Evolutionary conservation across 2,888 invertebrate species (phyloP).

Genomic region (Siphlonurus alternatus): DNA sequence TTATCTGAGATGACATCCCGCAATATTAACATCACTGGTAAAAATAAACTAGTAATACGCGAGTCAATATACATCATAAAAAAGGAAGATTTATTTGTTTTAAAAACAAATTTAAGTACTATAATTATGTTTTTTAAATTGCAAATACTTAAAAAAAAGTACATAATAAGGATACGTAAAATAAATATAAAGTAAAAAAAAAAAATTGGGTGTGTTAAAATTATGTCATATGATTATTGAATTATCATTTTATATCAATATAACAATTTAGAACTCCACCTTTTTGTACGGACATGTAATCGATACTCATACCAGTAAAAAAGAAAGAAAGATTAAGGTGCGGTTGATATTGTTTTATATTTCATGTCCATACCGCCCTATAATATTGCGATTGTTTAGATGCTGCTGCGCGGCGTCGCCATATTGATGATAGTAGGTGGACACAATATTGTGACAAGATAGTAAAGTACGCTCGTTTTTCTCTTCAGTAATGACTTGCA

Average conservation of each 20-base stretch:
- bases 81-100: too few species aligned
- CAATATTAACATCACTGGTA: too few species aligned
- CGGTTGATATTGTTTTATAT: neutral
- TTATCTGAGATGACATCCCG: too few species aligned
- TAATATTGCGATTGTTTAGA: neutral
- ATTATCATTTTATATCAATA: neutral
- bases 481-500: too few species aligned
- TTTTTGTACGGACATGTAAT: neutral
- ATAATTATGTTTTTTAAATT: too few species aligned
- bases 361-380: neutral
- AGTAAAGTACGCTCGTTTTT: neutral
- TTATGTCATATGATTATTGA: neutral
- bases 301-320: neutral
- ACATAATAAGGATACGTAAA: too few species aligned
- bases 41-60: too few species aligned
- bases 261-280: neutral
- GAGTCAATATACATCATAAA: too few species aligned
- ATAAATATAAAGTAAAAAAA: neutral
- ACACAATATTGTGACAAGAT: neutral
- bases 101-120: too few species aligned
- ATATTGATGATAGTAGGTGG: neutral
- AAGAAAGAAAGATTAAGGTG: neutral
- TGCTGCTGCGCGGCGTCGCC: too few species aligned
- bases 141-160: too few species aligned
- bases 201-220: neutral